phyloP scores from a whole-genome alignment of 2,113 vertebrate species.

The Glaucidium brasilianum region DNA sequence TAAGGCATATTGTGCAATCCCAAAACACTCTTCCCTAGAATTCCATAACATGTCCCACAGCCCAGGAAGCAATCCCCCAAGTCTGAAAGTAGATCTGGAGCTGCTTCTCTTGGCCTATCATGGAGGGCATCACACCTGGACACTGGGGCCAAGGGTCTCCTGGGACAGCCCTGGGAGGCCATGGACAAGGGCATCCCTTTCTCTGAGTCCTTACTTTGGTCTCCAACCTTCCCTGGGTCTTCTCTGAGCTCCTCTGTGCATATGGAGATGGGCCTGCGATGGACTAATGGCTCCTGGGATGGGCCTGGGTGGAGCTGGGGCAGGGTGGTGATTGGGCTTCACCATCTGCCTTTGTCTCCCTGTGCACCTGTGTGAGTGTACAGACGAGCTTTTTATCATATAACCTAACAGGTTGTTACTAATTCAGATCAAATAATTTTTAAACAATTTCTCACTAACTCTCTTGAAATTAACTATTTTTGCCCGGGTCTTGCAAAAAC shows the following conservation, averaged over 20 bases:
- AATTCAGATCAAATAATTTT: background rate
- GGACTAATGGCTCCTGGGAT: background rate
- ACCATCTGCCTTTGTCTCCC: background rate
- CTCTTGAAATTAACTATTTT: background rate
- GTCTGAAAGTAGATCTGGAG: background rate
- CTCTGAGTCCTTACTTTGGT: background rate
- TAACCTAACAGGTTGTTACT: background rate
- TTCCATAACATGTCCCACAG: too few species aligned
- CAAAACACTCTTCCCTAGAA: rapidly evolving
- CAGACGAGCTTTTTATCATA: background rate
- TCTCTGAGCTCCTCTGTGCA: background rate
- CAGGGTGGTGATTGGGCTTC: background rate
- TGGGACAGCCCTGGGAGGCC: background rate
- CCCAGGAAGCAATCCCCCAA: background rate
- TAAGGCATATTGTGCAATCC: background rate
- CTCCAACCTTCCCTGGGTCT: background rate
- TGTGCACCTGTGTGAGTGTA: background rate
- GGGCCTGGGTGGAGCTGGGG: background rate
- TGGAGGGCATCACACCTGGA: background rate
- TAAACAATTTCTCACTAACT: background rate
- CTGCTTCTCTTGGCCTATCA: background rate
- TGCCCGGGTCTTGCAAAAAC: background rate
- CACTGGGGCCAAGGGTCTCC: background rate
- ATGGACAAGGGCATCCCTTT: background rate
- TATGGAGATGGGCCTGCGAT: background rate